Base-by-base conservation (phyloP, 2,888 invertebrate species). In the Standfussiana lucernea region DNA sequence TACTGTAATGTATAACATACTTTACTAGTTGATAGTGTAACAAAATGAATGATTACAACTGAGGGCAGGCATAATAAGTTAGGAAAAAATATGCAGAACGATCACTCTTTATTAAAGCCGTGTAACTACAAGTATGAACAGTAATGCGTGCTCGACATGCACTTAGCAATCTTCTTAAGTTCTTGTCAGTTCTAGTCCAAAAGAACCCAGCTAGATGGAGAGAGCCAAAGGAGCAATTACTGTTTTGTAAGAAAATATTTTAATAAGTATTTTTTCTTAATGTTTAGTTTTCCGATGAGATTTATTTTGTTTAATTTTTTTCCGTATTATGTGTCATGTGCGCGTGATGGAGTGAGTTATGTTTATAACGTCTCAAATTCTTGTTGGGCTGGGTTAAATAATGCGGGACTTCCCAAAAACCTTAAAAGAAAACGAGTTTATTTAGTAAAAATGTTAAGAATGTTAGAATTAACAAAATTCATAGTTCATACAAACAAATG, bases 401-500 rank as follows among this genome's bases (percentile, higher is more conserved):
- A 53, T 21, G 40, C 47, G 13, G 13, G 37, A 67, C 24, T 74
- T 70, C 69, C n/a, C 69, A 69, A 75, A 81, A 73, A 47, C 15
- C 11, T 71, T 37, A 66, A 69, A 64, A n/a, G 11, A 71, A 64
- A 68, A 73, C 61, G 18, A 66, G 45, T 67, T 66, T 62, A n/a
- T 13, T 37, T 42, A 13, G 35, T 67, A 61, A 73, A 53, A 74
- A 45, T 18, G 24, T 68, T 50, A 75, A 56, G 71, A 78, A 86
- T 75, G 76, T 77, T 73, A 28, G n/a, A 77, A 78, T 76, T 32
- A 79, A 85, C 77, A 80, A 83, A 84, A 84, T 85, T 83, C 84
- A 90, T 89, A 90, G 89, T 89, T 90, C 77, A 88, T 86, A 85
- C 83, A 87, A 89, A 90, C 90, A 90, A 90, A 91, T 91, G 89